phyloP scores from a whole-genome alignment of 2,113 vertebrate genomes.

The Urocitellus parryii region DNA sequence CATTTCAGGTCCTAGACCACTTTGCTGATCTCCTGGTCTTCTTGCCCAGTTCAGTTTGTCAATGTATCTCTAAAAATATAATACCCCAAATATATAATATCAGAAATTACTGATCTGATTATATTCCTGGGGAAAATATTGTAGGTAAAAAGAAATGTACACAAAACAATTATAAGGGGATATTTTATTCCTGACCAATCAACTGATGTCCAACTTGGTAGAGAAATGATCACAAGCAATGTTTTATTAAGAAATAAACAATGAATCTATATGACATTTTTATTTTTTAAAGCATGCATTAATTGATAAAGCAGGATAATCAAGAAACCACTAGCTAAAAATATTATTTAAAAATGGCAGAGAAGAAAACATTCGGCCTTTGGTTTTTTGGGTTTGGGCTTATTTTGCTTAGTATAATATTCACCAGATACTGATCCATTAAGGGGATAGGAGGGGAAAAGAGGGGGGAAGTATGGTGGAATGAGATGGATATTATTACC shows the following conservation, averaged over 20 bases:
- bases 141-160: not conserved
- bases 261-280: not conserved
- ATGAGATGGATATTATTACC: too few species aligned
- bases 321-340: constrained; percentile 24
- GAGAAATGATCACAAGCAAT: constrained; percentile 37
- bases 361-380: not conserved
- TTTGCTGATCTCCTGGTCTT: not conserved
- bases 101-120: constrained; percentile 9
- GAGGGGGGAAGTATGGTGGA: too few species aligned
- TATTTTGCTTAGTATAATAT: too few species aligned
- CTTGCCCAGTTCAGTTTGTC: not conserved
- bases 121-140: not conserved
- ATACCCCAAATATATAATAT: not conserved
- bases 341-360: constrained; percentile 23
- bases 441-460: too few species aligned
- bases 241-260: constrained; percentile 48
- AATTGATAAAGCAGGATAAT: constrained; percentile 30
- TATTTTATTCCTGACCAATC: constrained; percentile 27
- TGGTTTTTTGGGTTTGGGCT: too few species aligned
- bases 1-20: not conserved
- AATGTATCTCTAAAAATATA: not conserved
- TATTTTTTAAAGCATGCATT: not conserved
- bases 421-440: too few species aligned
- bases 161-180: constrained; percentile 4
- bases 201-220: not conserved